phyloP scores from a whole-genome alignment of 2,113 vertebrate species.

The Brachypteracias leptosomus region DNA sequence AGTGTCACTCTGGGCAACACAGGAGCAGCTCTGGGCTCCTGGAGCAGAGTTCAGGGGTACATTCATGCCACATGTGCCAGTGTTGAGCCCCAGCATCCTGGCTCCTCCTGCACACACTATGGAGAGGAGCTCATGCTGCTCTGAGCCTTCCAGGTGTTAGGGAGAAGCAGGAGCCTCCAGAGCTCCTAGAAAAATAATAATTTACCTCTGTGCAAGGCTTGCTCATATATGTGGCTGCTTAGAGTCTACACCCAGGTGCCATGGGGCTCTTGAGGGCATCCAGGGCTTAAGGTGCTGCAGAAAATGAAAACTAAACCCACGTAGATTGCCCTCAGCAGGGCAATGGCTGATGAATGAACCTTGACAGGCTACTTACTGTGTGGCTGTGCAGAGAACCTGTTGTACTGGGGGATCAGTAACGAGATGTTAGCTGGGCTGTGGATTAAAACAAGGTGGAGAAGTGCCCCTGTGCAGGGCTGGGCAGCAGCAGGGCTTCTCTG shows the following conservation, averaged over 20 bases:
- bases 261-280: neutral
- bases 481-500: neutral
- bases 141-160: neutral
- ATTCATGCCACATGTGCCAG: neutral
- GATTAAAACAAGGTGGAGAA: neutral
- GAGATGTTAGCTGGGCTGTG: neutral
- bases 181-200: neutral
- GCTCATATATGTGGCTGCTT: accelerated
- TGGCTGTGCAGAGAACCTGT: neutral
- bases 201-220: neutral
- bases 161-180: neutral
- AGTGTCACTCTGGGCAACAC: neutral
- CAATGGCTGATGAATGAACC: neutral
- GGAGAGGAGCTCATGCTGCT: neutral
- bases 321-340: neutral
- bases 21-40: neutral
- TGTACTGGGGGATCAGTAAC: neutral
- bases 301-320: neutral
- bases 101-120: accelerated
- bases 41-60: neutral
- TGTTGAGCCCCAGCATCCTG: neutral
- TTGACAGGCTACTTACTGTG: neutral
- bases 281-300: neutral
- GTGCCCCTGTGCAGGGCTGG: neutral
- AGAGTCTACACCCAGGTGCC: neutral